phyloP scores from a whole-genome alignment of 2,797 vertebrate species.

The Pitangus sulphuratus region DNA sequence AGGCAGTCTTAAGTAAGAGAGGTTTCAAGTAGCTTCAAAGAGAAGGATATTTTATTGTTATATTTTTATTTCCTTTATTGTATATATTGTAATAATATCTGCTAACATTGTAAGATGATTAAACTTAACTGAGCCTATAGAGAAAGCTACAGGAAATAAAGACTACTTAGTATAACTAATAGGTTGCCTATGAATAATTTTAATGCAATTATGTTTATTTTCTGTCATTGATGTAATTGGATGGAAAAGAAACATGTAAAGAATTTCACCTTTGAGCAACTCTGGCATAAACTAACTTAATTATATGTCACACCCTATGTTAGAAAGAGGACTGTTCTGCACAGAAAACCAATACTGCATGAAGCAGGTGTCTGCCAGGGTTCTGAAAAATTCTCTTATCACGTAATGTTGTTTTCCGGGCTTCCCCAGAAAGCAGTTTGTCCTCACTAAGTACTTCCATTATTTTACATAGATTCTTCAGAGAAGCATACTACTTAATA shows the following conservation, averaged over 20 bases:
- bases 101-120: not conserved
- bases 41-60: not conserved
- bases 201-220: not conserved
- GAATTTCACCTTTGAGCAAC: not conserved
- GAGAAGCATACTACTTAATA: not conserved
- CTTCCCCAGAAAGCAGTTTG: not conserved
- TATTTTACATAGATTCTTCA: not conserved
- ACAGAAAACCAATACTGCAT: not conserved
- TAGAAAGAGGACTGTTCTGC: not conserved
- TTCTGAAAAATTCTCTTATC: not conserved
- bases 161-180: not conserved
- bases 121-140: not conserved
- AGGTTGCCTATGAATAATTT: not conserved
- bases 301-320: not conserved
- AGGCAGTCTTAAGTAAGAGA: not conserved
- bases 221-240: not conserved
- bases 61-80: not conserved
- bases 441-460: fast-evolving
- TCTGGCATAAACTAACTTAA: not conserved
- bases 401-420: not conserved
- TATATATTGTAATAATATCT: too few species aligned
- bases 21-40: not conserved
- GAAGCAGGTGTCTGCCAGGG: not conserved
- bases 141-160: not conserved
- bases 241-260: not conserved